These are phyloP conservation scores for Tragelaphus buxtoni DNA, from an alignment of 2,113 vertebrate species.

Conservation along the genomic window DNA sequence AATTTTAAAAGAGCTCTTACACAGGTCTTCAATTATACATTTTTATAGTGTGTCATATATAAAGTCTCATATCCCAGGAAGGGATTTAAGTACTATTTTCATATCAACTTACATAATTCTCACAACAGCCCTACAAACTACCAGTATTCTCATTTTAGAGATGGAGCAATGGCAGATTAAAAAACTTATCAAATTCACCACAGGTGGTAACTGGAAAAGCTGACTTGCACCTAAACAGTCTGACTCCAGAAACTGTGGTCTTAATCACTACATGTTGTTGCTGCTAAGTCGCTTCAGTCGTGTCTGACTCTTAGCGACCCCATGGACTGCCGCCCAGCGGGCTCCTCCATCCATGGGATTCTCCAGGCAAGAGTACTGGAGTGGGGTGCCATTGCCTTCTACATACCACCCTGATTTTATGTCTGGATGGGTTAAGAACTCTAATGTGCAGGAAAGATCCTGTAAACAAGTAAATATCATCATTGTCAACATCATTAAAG, in stretches of 20 bases:
- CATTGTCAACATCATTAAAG: neutral
- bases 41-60: neutral
- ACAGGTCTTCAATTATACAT: neutral
- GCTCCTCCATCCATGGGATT: no score
- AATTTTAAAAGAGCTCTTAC: conserved; percentile 26
- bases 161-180: neutral
- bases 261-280: neutral
- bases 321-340: no score
- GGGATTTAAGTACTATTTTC: neutral
- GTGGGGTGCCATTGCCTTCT: no score
- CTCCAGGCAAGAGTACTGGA: no score
- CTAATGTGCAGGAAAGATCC: neutral
- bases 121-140: neutral
- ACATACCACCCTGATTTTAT: neutral
- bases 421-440: neutral
- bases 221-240: neutral
- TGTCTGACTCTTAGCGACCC: no score
- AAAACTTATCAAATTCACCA: neutral
- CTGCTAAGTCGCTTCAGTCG: no score
- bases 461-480: neutral
- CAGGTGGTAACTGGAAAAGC: neutral
- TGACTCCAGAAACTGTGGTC: neutral
- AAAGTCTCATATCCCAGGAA: neutral
- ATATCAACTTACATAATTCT: neutral
- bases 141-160: neutral